A percentile compares a stretch with the other conserved stretches of the same genome.
Evolutionary conservation across 2,113 vertebrate species (phyloP).

Genomic region (Apodemus speciosus): DNA sequence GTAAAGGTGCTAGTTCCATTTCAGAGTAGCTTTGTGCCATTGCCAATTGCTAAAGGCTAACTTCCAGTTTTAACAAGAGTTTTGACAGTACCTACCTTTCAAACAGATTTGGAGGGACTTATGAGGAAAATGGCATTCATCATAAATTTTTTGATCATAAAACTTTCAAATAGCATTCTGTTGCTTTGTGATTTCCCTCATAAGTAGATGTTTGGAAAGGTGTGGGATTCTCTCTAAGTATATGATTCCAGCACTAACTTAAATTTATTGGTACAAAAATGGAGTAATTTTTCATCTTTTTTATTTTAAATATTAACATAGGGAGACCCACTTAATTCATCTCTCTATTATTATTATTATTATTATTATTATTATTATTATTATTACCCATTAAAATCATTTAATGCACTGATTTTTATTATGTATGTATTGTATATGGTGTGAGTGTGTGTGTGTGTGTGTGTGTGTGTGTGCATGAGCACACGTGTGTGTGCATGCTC

Average conservation of each 20-base stretch:
- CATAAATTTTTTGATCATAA: neutral
- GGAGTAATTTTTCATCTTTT: neutral
- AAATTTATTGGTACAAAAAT: neutral
- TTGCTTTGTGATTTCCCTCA: neutral
- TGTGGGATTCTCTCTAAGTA: neutral
- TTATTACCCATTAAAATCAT: neutral
- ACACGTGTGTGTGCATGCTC: neutral
- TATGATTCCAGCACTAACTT: neutral
- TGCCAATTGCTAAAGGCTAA: slow-evolving; percentile 17
- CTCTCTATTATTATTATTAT: neutral
- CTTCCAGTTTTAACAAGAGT: neutral
- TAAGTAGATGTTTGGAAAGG: neutral
- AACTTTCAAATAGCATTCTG: neutral
- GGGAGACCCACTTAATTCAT: neutral
- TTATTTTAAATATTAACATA: neutral
- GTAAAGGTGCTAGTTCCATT: slow-evolving; percentile 63
- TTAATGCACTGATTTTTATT: neutral
- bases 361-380: neutral
- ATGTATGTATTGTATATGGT: neutral
- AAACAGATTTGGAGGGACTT: neutral
- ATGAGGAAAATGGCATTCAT: no score
- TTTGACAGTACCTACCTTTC: neutral
- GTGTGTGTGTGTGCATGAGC: neutral
- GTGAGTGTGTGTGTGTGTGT: neutral
- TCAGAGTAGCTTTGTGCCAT: slow-evolving; percentile 3